Conservation (phyloP, 2,888 invertebrate genomes). For the Marronus borbonicus region DNA sequence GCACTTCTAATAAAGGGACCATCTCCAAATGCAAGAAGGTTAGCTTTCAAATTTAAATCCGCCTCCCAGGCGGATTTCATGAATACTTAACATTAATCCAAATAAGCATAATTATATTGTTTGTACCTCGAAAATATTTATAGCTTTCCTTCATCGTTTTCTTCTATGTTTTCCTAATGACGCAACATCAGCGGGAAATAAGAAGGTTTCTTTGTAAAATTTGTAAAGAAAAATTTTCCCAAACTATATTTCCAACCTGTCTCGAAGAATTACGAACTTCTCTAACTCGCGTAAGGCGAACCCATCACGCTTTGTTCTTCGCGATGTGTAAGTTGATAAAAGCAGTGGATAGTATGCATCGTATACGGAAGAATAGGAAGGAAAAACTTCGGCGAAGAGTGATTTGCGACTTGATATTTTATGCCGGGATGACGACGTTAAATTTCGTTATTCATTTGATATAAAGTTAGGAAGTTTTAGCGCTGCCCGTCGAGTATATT, state of each 20-base stretch:
- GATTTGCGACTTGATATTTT: conserved; percentile 6
- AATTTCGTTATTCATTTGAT: conserved; percentile 28
- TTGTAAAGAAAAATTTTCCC: neutral
- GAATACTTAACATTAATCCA: too few relatives aligned
- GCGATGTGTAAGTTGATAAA: neutral
- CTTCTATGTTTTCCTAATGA: too few relatives aligned
- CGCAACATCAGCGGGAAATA: neutral
- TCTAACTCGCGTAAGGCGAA: neutral
- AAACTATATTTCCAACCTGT: neutral
- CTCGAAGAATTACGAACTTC: neutral
- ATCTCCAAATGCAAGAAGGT: too few relatives aligned
- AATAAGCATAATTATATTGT: too few relatives aligned
- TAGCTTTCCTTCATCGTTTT: too few relatives aligned
- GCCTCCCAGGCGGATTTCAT: too few relatives aligned
- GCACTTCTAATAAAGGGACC: too few relatives aligned
- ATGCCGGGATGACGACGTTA: neutral
- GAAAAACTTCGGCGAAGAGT: neutral
- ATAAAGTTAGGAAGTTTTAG: conserved; percentile 24
- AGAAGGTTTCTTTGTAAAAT: neutral
- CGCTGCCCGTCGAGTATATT: neutral
- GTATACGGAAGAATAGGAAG: neutral
- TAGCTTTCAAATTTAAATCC: too few relatives aligned
- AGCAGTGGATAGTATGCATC: neutral
- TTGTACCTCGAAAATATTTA: too few relatives aligned
- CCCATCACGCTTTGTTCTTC: neutral